These are phyloP conservation scores for Montipora capitata DNA, from an alignment of 92 coral and sea anemone genomes.

Conservation along the genomic window DNA sequence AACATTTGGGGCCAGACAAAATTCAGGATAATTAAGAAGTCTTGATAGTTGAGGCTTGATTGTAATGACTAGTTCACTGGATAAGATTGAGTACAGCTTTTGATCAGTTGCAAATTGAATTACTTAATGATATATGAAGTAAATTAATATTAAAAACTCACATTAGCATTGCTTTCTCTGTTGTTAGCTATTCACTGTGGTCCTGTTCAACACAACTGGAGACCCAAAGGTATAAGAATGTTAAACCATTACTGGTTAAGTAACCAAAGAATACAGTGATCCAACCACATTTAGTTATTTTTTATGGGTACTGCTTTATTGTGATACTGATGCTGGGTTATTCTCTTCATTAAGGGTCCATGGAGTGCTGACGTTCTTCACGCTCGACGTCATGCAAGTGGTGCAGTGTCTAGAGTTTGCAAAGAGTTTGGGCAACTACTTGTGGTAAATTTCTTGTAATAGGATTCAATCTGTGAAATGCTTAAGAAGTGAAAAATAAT, in stretches of 20 bases:
- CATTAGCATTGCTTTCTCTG: neutral
- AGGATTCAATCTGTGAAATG: too few species aligned
- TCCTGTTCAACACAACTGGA: slow-evolving; percentile 85
- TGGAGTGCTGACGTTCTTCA: slow-evolving; percentile 89
- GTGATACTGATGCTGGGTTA: neutral
- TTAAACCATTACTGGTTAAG: too few species aligned
- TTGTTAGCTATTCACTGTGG: slow-evolving; percentile 63
- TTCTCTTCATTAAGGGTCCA: slow-evolving; percentile 64
- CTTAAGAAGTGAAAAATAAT: too few species aligned
- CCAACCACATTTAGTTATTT: too few species aligned
- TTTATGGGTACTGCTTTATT: neutral
- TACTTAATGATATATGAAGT: too few species aligned
- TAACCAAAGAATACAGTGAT: too few species aligned
- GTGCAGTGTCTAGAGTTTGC: slow-evolving; percentile 83
- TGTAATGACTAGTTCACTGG: too few species aligned
- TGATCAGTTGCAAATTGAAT: too few species aligned
- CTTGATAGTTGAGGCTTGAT: too few species aligned
- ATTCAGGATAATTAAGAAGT: too few species aligned
- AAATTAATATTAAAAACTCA: neutral
- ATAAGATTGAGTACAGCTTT: too few species aligned
- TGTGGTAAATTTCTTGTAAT: slow-evolving; percentile 39
- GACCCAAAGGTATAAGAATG: slow-evolving; percentile 77
- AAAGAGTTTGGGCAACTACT: slow-evolving; percentile 82
- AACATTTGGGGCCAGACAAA: too few species aligned
- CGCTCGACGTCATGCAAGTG: slow-evolving; percentile 89